Conservation (phyloP, 1,140 invertebrate genomes). For the Adelges cooleyi region DNA sequence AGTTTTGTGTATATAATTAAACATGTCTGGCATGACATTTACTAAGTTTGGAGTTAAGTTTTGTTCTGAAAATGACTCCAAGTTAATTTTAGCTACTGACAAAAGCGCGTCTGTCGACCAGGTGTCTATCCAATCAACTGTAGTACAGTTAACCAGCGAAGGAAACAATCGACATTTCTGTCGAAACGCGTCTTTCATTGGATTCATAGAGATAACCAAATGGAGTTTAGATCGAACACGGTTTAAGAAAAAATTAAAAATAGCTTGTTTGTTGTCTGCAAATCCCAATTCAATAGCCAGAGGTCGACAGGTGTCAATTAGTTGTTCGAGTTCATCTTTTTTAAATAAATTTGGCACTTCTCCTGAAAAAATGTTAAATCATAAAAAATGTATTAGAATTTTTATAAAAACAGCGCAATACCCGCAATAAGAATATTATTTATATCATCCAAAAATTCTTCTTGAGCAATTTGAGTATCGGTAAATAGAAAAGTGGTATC, state of each 20-base stretch:
- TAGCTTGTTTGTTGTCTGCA: constrained; percentile 56
- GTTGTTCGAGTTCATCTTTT: constrained; percentile 68
- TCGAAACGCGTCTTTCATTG: constrained; percentile 71
- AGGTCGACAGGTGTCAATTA: constrained; percentile 56
- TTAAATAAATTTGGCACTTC: constrained; percentile 79
- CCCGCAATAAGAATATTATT: constrained; percentile 80
- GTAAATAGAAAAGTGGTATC: constrained; percentile 78
- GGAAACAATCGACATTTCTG: constrained; percentile 73
- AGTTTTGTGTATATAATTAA: constrained; percentile 64
- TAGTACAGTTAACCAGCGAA: constrained; percentile 83
- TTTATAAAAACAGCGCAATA: neutral
- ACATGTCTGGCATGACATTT: constrained; percentile 51
- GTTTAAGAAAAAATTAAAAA: constrained; percentile 72
- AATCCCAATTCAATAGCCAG: constrained; percentile 59
- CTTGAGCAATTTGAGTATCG: constrained; percentile 81
- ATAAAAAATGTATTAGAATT: neutral
- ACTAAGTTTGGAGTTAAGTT: constrained; percentile 40
- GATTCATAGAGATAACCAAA: constrained; percentile 79
- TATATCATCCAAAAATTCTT: constrained; percentile 85
- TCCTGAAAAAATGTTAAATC: constrained; percentile 44
- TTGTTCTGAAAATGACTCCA: constrained; percentile 38
- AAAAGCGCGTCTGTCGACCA: constrained; percentile 81
- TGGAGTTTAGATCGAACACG: constrained; percentile 68
- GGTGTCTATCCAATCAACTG: constrained; percentile 84
- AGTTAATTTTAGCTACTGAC: constrained; percentile 56